Evolutionary conservation across 2,888 invertebrate species (phyloP), one percentile per base, ranked within the genome.

Genomic region (Stramonita haemastoma): DNA sequence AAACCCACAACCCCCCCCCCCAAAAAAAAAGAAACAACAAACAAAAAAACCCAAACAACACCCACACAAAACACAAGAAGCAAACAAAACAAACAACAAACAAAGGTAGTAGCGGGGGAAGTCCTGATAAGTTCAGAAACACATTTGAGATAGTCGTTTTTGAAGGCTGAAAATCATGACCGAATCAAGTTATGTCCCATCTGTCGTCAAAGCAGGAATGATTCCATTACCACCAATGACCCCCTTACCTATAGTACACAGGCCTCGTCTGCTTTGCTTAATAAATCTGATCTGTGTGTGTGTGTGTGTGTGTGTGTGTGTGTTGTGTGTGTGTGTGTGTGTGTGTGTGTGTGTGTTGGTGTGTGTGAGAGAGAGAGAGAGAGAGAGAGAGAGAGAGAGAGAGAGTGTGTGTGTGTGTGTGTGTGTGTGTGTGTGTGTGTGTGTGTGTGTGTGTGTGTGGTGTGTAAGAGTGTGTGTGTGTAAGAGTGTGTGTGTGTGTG

Each of bases 321-420:
- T 79, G 56, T 79, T 26, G 79, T 57, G 79, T 46, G 79, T 79
- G 79, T 88, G 79, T 88, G 29, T 46, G 46, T 81, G 46, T 87
- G 77, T 81, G 77, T 81, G 77, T 87, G 73, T 77, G 73, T 70
- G 46, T 87, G 87, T 36, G 70, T 46, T 56, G 0, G 84, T 34
- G 84, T 56, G 84, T 34, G 84, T 84, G 84, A 1, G 84, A 56
- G 84, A n/a, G 34, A 34, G 36, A 77, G 26, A 34, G 79, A 4
- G 79, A 79, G 79, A 26, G 79, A 34, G 34, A 26, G 32, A 34
- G n/a, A 32, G 79, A 19, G 66, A 19, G 60, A 5, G 86, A n/a
- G 86, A 13, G 66, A 17, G 86, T 60, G 66, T 60, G 86, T 86
- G 60, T 60, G 86, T 19, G 66, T 4, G 66, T 19, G 86, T 15